Conservation (phyloP, 1,140 invertebrate species). For the Oryctes rhinoceros region DNA sequence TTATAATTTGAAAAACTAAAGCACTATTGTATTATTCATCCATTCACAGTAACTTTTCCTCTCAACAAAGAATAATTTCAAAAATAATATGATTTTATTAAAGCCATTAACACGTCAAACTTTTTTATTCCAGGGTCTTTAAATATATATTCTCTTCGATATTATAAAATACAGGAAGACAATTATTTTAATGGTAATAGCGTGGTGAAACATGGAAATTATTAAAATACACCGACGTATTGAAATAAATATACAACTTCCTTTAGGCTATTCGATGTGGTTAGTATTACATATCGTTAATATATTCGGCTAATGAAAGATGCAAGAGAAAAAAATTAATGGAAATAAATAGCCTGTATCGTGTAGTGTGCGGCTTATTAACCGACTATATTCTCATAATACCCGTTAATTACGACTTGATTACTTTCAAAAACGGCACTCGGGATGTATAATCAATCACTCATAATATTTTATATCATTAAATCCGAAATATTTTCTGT, state of each 20-base stretch:
- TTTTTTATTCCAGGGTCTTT: neutral
- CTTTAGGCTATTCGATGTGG: neutral
- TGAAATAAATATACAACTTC: neutral
- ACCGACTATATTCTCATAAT: neutral
- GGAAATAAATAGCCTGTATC: neutral
- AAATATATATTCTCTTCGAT: neutral
- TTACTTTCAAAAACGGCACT: neutral
- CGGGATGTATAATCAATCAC: conserved; percentile 1
- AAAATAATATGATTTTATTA: no score
- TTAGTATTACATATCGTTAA: neutral
- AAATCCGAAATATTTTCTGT: neutral
- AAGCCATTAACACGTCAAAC: no score
- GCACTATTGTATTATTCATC: no score
- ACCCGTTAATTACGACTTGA: neutral
- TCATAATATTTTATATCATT: neutral
- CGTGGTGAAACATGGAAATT: neutral
- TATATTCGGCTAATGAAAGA: conserved; percentile 5
- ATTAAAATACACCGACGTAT: neutral
- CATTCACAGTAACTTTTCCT: no score
- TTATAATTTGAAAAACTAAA: no score
- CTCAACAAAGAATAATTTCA: no score
- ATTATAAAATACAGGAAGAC: neutral
- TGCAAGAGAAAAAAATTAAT: neutral
- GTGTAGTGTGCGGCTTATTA: neutral
- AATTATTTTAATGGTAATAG: neutral